These are phyloP conservation scores for Gymnosoma rotundatum DNA, from an alignment of 2,888 invertebrate genomes.

Conservation along the genomic window DNA sequence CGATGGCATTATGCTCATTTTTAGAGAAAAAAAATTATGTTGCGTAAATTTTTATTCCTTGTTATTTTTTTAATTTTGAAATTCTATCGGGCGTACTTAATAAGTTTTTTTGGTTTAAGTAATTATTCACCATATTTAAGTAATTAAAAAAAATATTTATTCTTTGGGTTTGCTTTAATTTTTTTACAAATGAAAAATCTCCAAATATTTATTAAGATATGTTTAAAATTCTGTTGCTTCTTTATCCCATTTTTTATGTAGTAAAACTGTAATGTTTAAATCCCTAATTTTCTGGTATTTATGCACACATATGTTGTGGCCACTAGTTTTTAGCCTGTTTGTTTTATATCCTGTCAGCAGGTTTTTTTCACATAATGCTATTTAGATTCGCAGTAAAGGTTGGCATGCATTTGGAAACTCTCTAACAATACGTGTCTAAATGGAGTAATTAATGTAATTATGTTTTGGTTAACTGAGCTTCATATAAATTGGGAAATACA, in stretches of 20 bases:
- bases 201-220: too few relatives aligned
- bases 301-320: slow-evolving; percentile 25
- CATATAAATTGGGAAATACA: slow-evolving; percentile 41
- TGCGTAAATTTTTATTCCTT: too few relatives aligned
- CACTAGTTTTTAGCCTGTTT: slow-evolving; percentile 3
- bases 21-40: too few relatives aligned
- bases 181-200: too few relatives aligned
- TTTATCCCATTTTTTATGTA: background rate
- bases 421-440: slow-evolving; percentile 8
- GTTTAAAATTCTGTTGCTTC: background rate
- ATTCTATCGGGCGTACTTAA: too few relatives aligned
- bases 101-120: too few relatives aligned
- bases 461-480: slow-evolving; percentile 44
- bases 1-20: too few relatives aligned
- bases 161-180: too few relatives aligned
- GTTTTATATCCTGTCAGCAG: slow-evolving; percentile 19
- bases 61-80: too few relatives aligned
- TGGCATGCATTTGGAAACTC: background rate
- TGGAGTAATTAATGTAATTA: slow-evolving; percentile 61
- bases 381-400: background rate
- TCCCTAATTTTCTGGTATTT: slow-evolving; percentile 62
- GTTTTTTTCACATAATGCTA: background rate
- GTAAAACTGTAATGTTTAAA: slow-evolving; percentile 37
- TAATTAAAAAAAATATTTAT: too few relatives aligned
- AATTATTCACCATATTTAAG: too few relatives aligned